Base-by-base conservation (phyloP, 2,113 vertebrate species). In the Podilymbus podiceps region DNA sequence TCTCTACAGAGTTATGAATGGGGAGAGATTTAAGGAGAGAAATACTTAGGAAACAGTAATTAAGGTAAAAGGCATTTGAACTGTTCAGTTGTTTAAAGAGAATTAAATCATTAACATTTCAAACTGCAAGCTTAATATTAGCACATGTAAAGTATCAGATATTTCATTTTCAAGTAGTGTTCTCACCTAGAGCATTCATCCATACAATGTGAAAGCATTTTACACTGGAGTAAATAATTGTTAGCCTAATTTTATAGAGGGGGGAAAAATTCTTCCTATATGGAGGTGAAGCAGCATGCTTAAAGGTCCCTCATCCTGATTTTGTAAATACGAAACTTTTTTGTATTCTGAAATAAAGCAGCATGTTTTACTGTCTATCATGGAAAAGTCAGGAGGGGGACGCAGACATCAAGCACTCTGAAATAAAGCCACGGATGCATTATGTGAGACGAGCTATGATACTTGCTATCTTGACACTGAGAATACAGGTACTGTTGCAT, bases 381-480 rank as follows among this genome's bases (percentile, higher is more conserved):
- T 28, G 22, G 20, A 9, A 2, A 11, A 38, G 15, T 18, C 33
- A 77, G 47, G 49, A 76, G 18, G 5, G 19, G 46, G 20, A 55
- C 11, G 0, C 1, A 9, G 35, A 24, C 24, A 50, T 62, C 23
- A 49, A 74, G 46, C 1, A 18, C 56, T 53, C 2, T 4, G 44
- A 47, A 88, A 66, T 40, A 12, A 46, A 80, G 49, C 11, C 18
- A 60, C 0, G 3, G n/a, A 24, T 25, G 8, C 6, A 2, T 56
- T 21, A 42, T 11, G 2, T 15, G 68, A 18, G 47, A 44, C 14
- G 20, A 82, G 53, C 35, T 16, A n/a, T 1, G 42, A 15, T 35
- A 49, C 33, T 47, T 0, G 0, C 20, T 52, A 9, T 18, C 27
- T 30, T 31, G 11, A 15, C 22, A 13, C 2, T 25, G 31, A 87